Conservation (phyloP, 2,113 vertebrate genomes). For the Trichechus manatus region DNA sequence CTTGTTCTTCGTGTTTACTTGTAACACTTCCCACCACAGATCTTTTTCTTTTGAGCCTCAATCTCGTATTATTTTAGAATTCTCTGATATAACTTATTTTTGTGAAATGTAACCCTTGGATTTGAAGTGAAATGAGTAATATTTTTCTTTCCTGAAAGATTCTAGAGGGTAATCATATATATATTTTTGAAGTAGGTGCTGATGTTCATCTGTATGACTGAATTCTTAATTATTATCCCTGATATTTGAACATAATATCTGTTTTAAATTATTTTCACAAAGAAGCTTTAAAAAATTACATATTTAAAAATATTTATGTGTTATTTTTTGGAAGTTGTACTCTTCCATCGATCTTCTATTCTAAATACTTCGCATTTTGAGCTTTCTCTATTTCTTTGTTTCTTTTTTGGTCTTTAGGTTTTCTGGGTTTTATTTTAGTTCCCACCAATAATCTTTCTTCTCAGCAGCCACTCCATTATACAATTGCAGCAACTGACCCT, state of each 20-base stretch:
- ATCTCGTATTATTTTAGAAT: constrained; percentile 12
- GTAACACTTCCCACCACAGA: not conserved
- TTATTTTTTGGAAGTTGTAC: not conserved
- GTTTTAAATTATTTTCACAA: constrained; percentile 53
- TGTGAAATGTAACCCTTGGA: not conserved
- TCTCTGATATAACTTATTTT: not conserved
- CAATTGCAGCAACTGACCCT: constrained; percentile 69
- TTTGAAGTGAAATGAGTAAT: not conserved
- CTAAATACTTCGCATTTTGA: not conserved
- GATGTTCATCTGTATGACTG: not conserved
- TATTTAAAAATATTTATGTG: not conserved
- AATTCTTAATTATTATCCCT: not conserved
- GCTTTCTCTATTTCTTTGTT: not conserved
- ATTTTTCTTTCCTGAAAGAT: constrained; percentile 36
- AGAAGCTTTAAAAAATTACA: not conserved
- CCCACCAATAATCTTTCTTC: not conserved
- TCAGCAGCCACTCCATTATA: constrained; percentile 42
- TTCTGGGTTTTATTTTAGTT: constrained; percentile 48
- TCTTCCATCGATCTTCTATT: not conserved
- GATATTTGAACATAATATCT: not conserved
- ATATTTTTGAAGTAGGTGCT: not conserved
- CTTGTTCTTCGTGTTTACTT: not conserved
- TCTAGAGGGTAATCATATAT: not conserved
- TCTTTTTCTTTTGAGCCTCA: not conserved
- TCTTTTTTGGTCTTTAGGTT: not conserved